A percentile compares a stretch with the other conserved stretches of the same genome.
These are phyloP conservation scores for Exocentrus adspersus DNA, from an alignment of 2,888 invertebrate species.

Conservation along the genomic window DNA sequence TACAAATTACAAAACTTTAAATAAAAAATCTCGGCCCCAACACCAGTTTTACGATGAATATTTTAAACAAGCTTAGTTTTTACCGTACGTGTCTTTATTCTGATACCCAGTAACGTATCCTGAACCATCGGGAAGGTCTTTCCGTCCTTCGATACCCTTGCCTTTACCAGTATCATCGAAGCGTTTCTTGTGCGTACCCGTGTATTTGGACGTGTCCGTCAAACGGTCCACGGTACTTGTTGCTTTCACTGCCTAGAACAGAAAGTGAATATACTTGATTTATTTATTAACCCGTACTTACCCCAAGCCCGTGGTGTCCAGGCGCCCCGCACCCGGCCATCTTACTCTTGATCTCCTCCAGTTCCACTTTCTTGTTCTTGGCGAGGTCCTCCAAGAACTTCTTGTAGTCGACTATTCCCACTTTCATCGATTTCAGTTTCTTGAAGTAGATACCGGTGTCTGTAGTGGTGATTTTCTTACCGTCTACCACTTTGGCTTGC, in stretches of 20 bases:
- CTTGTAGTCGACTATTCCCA: constrained; percentile 80
- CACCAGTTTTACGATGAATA: neutral
- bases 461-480: constrained; percentile 89
- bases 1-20: too few species aligned
- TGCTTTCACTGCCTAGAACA: constrained; percentile 56
- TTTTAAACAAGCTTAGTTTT: constrained; percentile 58
- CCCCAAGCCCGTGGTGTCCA: constrained; percentile 67
- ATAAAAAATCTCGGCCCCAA: neutral
- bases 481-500: constrained; percentile 83
- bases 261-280: constrained; percentile 1
- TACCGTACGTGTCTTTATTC: constrained; percentile 81
- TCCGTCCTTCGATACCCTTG: constrained; percentile 85
- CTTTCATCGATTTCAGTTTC: constrained; percentile 85
- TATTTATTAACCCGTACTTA: constrained; percentile 48
- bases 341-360: constrained; percentile 82
- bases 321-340: constrained; percentile 84
- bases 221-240: constrained; percentile 75
- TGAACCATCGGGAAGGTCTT: constrained; percentile 71
- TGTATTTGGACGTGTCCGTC: constrained; percentile 88
- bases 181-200: constrained; percentile 87
- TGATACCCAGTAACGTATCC: constrained; percentile 89
- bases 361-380: constrained; percentile 83
- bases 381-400: constrained; percentile 88
- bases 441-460: constrained; percentile 92
- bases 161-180: constrained; percentile 88